Conservation (phyloP, 2,113 vertebrate species). For the Anser cygnoides region DNA sequence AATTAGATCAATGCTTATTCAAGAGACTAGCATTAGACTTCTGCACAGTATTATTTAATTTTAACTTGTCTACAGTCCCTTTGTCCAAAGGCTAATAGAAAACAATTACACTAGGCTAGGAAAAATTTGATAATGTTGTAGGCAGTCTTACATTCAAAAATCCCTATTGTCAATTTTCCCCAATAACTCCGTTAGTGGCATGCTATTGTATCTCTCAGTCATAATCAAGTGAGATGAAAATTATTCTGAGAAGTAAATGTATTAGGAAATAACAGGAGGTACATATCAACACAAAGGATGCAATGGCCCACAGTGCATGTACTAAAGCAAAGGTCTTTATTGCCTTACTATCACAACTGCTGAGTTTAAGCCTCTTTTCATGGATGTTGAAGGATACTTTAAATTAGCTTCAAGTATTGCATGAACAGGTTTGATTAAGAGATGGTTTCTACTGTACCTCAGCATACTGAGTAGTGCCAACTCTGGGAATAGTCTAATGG, state of each 20-base stretch:
- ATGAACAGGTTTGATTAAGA: background rate
- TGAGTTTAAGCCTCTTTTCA: background rate
- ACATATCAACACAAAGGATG: background rate
- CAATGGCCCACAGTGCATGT: rapidly evolving
- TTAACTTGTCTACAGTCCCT: conserved; percentile 13
- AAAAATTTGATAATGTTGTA: conserved; percentile 34
- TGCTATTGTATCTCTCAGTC: background rate
- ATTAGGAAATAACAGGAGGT: background rate
- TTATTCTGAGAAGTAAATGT: background rate
- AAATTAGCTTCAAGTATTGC: background rate
- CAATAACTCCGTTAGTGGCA: background rate
- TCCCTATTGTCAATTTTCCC: background rate
- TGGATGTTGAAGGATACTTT: background rate
- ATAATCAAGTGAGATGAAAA: background rate
- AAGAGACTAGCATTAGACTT: background rate
- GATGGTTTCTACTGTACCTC: background rate
- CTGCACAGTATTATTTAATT: conserved; percentile 18
- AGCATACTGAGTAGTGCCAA: background rate
- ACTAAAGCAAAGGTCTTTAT: background rate
- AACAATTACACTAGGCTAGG: conserved; percentile 1
- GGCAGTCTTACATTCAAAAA: conserved; percentile 18
- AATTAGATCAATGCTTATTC: conserved; percentile 23
- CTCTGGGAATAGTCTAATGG: background rate
- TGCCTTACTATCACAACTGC: background rate
- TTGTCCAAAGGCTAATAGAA: conserved; percentile 43